A percentile compares a stretch with the other conserved stretches of the same genome.
Evolutionary conservation across 2,113 vertebrate species (phyloP).

Genomic region (Choloepus hoffmanni): DNA sequence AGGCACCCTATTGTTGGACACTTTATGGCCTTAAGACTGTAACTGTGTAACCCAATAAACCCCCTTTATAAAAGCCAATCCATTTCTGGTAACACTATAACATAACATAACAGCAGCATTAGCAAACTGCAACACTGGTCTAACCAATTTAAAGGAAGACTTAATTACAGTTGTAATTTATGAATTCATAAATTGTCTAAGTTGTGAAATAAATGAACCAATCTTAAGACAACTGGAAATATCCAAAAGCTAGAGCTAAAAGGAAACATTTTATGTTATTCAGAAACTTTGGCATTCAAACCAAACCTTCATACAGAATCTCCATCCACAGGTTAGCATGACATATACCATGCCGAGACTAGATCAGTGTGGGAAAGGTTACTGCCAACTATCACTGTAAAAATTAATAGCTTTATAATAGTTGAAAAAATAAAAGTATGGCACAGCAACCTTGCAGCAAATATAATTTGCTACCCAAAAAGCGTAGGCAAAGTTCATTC

Average conservation of each 20-base stretch:
- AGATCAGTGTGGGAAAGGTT: slow-evolving; percentile 55
- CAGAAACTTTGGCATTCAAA: slow-evolving; percentile 82
- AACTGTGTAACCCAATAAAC: too few relatives aligned
- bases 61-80: too few relatives aligned
- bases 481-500: slow-evolving; percentile 45
- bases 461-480: slow-evolving; percentile 55
- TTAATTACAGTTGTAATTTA: slow-evolving; percentile 60
- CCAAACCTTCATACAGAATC: slow-evolving; percentile 74
- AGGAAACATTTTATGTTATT: slow-evolving; percentile 70
- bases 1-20: too few relatives aligned
- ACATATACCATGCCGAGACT: slow-evolving; percentile 69
- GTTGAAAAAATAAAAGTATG: slow-evolving; percentile 67
- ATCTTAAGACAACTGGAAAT: slow-evolving; percentile 75
- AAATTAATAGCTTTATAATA: slow-evolving; percentile 76
- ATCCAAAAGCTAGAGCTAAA: slow-evolving; percentile 82
- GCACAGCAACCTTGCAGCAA: slow-evolving; percentile 71
- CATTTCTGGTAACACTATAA: too few relatives aligned
- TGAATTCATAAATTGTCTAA: slow-evolving; percentile 75
- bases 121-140: not conserved
- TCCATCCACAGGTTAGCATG: slow-evolving; percentile 62
- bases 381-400: slow-evolving; percentile 75
- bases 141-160: slow-evolving; percentile 77
- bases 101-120: too few relatives aligned
- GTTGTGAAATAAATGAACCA: slow-evolving; percentile 78
- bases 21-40: too few relatives aligned